A percentile compares a stretch with the other conserved stretches of the same genome.
Evolutionary conservation across 2,113 vertebrate species (phyloP).

Genomic region (Coracopsis vasa): DNA sequence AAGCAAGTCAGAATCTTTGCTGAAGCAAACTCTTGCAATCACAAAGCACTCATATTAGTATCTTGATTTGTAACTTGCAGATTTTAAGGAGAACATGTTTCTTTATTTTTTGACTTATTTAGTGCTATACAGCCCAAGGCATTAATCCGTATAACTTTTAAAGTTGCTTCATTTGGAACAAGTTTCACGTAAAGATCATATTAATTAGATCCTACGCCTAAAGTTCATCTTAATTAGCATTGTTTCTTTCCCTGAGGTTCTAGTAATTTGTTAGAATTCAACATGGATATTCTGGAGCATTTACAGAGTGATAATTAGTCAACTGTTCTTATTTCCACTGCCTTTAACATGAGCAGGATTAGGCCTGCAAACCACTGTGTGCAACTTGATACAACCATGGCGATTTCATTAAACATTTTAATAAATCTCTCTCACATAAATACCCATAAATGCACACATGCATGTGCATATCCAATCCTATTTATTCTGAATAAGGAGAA

Average conservation of each 20-base stretch:
- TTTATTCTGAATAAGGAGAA: conserved; percentile 34
- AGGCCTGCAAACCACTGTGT: neutral
- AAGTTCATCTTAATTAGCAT: conserved; percentile 96
- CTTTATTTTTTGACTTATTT: conserved; percentile 40
- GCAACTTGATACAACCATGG: neutral
- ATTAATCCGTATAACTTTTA: conserved; percentile 71
- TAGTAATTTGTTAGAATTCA: conserved; percentile 63
- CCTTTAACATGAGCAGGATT: neutral
- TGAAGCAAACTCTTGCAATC: neutral
- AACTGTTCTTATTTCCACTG: neutral
- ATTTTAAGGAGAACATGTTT: neutral
- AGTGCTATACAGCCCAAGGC: conserved; percentile 33
- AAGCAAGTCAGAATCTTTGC: neutral
- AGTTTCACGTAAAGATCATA: conserved; percentile 85
- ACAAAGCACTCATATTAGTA: neutral
- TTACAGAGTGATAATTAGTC: neutral
- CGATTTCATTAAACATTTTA: conserved; percentile 32
- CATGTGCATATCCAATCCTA: conserved; percentile 39
- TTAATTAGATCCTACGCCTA: conserved; percentile 86
- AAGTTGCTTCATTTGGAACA: conserved; percentile 85
- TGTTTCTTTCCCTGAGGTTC: conserved; percentile 74
- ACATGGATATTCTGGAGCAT: neutral
- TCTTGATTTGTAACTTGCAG: neutral
- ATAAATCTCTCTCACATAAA: conserved; percentile 30
- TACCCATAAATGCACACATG: conserved; percentile 11